Evolutionary conservation across 2,113 vertebrate species (phyloP).

Genomic region (Lepidiolamprologus cunningtoni): DNA sequence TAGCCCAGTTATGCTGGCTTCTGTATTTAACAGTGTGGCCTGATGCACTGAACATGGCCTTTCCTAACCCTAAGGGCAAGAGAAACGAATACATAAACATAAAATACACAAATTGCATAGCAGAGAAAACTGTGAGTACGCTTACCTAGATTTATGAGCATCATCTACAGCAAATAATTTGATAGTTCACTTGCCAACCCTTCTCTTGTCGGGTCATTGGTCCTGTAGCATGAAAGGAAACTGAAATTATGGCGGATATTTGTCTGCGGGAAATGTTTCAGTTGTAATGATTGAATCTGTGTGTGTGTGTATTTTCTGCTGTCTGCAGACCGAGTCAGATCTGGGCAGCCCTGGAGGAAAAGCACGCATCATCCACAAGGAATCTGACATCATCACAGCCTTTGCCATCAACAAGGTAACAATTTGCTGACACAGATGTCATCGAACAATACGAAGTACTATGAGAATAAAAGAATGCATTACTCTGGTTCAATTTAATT

Average conservation of each 20-base stretch:
- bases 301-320: neutral
- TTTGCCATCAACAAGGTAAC: slow-evolving; percentile 97
- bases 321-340: slow-evolving; percentile 83
- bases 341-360: slow-evolving; percentile 84
- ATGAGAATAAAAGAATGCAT: neutral
- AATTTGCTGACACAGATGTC: neutral
- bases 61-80: neutral
- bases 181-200: neutral
- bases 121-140: neutral
- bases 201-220: neutral
- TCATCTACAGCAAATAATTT: neutral
- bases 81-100: neutral
- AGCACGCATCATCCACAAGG: slow-evolving; percentile 96
- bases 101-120: neutral
- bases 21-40: neutral
- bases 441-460: neutral
- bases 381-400: slow-evolving; percentile 97
- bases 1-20: neutral
- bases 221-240: slow-evolving; percentile 3
- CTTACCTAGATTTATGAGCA: neutral
- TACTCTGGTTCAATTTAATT: neutral
- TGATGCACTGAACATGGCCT: neutral
- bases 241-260: neutral
- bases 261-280: neutral
- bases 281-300: neutral